Evolutionary conservation across 2,888 invertebrate species (phyloP), one percentile per base, ranked within the genome.

Genomic region (Dasysyrphus albostriatus): DNA sequence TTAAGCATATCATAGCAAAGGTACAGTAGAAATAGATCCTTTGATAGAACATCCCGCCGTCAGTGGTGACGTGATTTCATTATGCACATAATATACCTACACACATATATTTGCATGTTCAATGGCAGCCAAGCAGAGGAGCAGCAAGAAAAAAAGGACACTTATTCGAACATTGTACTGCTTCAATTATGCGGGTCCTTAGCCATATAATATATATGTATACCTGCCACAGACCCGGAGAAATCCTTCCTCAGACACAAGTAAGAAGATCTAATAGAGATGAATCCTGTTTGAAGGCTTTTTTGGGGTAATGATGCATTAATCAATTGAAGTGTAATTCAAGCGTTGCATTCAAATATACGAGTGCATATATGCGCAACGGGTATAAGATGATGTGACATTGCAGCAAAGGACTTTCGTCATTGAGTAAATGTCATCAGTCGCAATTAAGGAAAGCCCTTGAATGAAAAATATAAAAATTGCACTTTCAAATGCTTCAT

Each of bases 121-220:
- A 58, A 80, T 76, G 65, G 67, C 72, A 76, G 69, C n/a, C 49
- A 47, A 65, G 34, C 65, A 34, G 47, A 34, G 47, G 32, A 47
- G 59, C 59, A 59, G 37, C 19, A 61, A 12, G 14, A 14, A 39
- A 63, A 78, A 75, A 47, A 39, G 54, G 70, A 65, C 75, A 80
- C 84, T 84, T 80, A 58, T 76, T 65, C 80, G 84, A 84, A 72
- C 80, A 72, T 76, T 84, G 84, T 72, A 76, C 84, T 58, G 65
- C 65, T 65, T 80, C 58, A 84, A 80, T 75, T 63, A 75, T 70
- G 70, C 79, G 37, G 69, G 83, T 75, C 34, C 83, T 80, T 58
- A 69, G 29, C 73, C 76, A 37, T 47, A 29, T 39, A 14, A 19
- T 16, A 16, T 9, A 47, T 1, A 44, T n/a, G 24, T 32, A 44